phyloP scores from a whole-genome alignment of 2,113 vertebrate species.

The Sardina pilchardus region DNA sequence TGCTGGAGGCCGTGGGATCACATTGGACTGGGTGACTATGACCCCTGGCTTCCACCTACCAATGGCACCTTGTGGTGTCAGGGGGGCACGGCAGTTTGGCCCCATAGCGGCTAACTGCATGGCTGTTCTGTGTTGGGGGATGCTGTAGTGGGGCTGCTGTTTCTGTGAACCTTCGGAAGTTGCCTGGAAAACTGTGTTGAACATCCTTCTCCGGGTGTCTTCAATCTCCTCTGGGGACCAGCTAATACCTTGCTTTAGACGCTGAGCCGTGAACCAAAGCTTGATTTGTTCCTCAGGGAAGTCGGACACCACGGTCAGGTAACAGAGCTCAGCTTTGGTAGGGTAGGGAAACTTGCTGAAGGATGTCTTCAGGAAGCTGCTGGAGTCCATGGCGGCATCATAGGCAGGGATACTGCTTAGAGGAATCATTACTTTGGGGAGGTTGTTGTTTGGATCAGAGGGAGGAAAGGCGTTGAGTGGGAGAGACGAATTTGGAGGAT shows the following conservation, averaged over 20 bases:
- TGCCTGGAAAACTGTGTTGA: constrained; percentile 92
- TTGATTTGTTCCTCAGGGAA: constrained; percentile 97
- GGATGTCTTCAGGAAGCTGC: constrained; percentile 95
- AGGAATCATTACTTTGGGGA: constrained; percentile 97
- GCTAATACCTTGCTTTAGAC: constrained; percentile 96
- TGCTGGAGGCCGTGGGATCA: constrained; percentile 76
- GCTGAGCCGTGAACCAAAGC: constrained; percentile 98
- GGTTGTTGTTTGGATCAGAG: constrained; percentile 77
- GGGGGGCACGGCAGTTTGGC: constrained; percentile 74
- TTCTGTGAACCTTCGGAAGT: constrained; percentile 68
- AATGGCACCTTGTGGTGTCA: constrained; percentile 76
- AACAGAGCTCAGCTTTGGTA: constrained; percentile 96
- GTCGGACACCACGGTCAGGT: constrained; percentile 94
- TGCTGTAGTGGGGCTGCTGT: constrained; percentile 63
- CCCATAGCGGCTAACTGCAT: constrained; percentile 78
- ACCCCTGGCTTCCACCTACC: constrained; percentile 77
- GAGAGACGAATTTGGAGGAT: constrained; percentile 63
- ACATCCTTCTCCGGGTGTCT: constrained; percentile 96
- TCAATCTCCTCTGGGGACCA: constrained; percentile 98
- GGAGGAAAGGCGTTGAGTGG: constrained; percentile 62
- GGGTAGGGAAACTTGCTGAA: constrained; percentile 98
- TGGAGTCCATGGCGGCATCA: constrained; percentile 93
- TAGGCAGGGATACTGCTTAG: constrained; percentile 96
- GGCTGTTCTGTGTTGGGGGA: constrained; percentile 77
- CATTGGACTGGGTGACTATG: constrained; percentile 78